Evolutionary conservation across 2,113 vertebrate genomes (phyloP).

Genomic region (Pelusios castaneus): DNA sequence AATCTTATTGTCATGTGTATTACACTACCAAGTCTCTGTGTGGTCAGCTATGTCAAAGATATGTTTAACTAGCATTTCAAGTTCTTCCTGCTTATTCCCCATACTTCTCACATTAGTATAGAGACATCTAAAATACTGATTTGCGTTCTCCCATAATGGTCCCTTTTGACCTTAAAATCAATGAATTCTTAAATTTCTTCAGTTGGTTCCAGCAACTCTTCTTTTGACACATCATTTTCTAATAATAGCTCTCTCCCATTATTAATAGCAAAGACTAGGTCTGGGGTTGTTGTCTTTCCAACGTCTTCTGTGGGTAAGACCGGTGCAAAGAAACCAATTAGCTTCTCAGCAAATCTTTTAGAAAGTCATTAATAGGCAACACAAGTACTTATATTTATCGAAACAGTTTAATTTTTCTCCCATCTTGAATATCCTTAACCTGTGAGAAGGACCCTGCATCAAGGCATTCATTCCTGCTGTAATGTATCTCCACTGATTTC

Average conservation of each 20-base stretch:
- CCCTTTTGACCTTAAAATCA: not conserved
- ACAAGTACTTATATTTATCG: not conserved
- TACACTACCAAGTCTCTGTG: no score
- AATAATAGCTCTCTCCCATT: not conserved
- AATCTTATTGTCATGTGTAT: no score
- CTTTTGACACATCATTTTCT: not conserved
- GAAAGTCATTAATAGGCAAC: not conserved
- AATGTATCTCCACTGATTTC: not conserved
- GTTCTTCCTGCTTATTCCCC: no score
- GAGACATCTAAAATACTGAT: no score
- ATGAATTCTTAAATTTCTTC: not conserved
- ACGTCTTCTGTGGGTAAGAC: not conserved
- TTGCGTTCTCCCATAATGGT: not conserved
- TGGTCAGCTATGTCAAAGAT: no score
- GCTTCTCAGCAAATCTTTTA: not conserved
- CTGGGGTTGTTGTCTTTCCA: not conserved
- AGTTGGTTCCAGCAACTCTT: not conserved
- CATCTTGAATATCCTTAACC: not conserved
- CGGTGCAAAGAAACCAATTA: not conserved
- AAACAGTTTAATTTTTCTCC: not conserved
- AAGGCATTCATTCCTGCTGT: not conserved
- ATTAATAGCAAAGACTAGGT: not conserved
- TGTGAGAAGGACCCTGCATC: not conserved
- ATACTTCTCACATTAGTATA: no score
- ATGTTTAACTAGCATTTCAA: no score